Base-by-base conservation (phyloP, 2,888 invertebrate species). In the Andricus curvator region DNA sequence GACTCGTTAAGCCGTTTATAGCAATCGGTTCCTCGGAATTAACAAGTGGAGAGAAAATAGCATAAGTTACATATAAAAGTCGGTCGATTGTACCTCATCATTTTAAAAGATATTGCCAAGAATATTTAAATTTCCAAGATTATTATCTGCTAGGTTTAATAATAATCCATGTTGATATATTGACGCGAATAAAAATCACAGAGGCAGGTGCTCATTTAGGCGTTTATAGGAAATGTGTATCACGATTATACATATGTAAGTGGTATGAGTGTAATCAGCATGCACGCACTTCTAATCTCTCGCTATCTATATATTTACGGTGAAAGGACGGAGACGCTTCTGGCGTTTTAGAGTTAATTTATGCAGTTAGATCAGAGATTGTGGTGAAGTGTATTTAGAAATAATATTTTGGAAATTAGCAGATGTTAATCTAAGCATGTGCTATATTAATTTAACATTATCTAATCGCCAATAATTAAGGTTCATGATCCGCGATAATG, bases 1-100 rank as follows among this genome's bases (percentile, higher is more conserved):
- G 65, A 78, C 83, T 70, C 84, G 84, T 83, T 84, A 83, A 85
- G 86, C 84, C 87, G 85, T 87, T 86, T 84, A 68, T 83, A 17
- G 76, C 80, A 82, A 77, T 76, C 67, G 82, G 78, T 87, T 84
- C 87, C 81, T 64, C 78, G 13, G 78, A 66, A 66, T 33, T 6
- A 74, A 51, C 70, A 70, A 51, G 70, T 70, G 60, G 22, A 60
- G n/a, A 51, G 4, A 51, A 29, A 51, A 70, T 48, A 48, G 48
- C 70, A 44, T n/a, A 62, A 44, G 13, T 5, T 51, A 51, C 20
- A 60, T n/a, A n/a, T n/a, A 22, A 9, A 22, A 22, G 22, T 22
- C 22, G 60, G 4, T 22, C 9, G 25, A 4, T 25, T 62, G 25
- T 17, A 17, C 11, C 25, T 11, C 60, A 22, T 60, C 22, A n/a